Base-by-base conservation (phyloP, 2,797 vertebrate species). In the Manis javanica region DNA sequence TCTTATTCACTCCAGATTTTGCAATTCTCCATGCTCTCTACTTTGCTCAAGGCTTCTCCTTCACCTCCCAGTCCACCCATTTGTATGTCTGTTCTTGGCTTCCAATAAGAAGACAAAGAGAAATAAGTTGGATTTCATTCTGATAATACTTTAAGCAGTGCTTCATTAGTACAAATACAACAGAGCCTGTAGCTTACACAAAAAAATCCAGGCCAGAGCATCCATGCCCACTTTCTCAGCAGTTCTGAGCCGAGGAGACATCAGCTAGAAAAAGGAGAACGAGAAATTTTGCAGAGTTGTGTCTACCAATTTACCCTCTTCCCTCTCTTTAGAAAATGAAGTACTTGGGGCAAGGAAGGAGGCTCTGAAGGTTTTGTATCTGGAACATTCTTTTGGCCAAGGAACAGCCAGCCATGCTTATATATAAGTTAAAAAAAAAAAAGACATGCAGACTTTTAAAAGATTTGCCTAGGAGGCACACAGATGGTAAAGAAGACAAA, bases 401-500 rank as follows among this genome's bases (percentile, higher is more conserved):
- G 57, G 24, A 87, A 84, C 51, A 53, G 26, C 29, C 59, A 94
- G 16, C 2, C 59, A 90, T 77, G 34, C 71, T 94, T 89, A 93
- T 39, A 95, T 93, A 39, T 89, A 75, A 81, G 4, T 91, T 24
- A 13, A 23, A 77, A 64, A 78, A 53, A 42, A 46, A 72, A 81
- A 63, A 46, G 10, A 77, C 3, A 66, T 92, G n/a, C 24, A 86
- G 18, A 86, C 74, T 81, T 49, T 66, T 3, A 2, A 79, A 64
- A 31, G 6, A 96, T 68, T 59, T 63, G 12, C 72, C 86, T 9
- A 89, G 51, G 66, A 95, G 16, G 57, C 66, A 90, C n/a, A 81
- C 16, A 83, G 78, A 87, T 49, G 82, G 64, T 84, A 84, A 95
- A 95, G 72, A 92, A 69, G 94, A 81, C n/a, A 79, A 91, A 95